phyloP scores from a whole-genome alignment of 1,140 invertebrate genomes.

The Drosophila pruinosa region DNA sequence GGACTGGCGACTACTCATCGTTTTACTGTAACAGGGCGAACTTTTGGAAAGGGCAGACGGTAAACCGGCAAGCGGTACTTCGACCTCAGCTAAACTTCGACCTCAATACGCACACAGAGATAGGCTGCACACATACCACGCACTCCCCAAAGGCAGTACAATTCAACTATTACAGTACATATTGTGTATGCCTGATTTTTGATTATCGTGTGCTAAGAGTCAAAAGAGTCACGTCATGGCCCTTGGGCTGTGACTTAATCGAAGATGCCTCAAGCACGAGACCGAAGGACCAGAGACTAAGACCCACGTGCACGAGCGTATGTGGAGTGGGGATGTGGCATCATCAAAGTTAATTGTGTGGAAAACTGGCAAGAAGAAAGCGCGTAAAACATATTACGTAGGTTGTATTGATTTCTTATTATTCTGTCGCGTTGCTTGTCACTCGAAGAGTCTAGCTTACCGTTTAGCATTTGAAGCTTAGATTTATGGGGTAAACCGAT shows the following conservation, averaged over 20 bases:
- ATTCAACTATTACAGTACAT: constrained; percentile 77
- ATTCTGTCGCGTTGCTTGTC: constrained; percentile 53
- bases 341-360: constrained; percentile 82
- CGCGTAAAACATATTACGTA: constrained; percentile 79
- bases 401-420: constrained; percentile 80
- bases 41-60: constrained; percentile 9
- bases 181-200: constrained; percentile 50
- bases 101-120: not conserved
- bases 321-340: constrained; percentile 37
- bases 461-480: constrained; percentile 51
- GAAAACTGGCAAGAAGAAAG: constrained; percentile 73
- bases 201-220: constrained; percentile 42
- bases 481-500: constrained; percentile 61
- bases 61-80: constrained; percentile 18
- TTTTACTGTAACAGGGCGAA: constrained; percentile 3
- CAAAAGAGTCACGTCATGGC: constrained; percentile 73
- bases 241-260: constrained; percentile 63
- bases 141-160: constrained; percentile 60
- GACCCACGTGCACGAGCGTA: not conserved
- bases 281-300: not conserved
- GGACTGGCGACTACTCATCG: not conserved
- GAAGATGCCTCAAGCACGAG: constrained; percentile 32
- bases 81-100: constrained; percentile 25
- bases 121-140: not conserved
- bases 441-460: no score